phyloP scores from a whole-genome alignment of 2,888 invertebrate genomes.

The Nezara viridula region DNA sequence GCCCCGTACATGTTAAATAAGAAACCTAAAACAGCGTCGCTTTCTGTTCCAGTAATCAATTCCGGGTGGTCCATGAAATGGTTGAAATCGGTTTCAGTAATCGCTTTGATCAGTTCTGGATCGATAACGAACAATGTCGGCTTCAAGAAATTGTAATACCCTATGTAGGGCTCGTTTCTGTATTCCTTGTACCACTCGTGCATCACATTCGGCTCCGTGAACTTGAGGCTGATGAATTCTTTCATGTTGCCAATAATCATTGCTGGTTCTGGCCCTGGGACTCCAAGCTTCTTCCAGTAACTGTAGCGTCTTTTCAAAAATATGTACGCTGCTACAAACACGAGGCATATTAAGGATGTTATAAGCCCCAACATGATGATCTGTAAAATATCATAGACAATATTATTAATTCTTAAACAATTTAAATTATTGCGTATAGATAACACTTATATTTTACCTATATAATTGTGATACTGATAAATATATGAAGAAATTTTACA shows the following conservation, averaged over 20 bases:
- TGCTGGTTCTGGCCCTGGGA: conserved; percentile 1
- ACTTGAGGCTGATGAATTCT: background rate
- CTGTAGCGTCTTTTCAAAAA: background rate
- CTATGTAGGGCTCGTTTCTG: background rate
- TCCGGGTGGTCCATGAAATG: conserved; percentile 36
- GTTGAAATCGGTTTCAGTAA: conserved; percentile 17
- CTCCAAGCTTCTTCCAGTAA: conserved; percentile 13
- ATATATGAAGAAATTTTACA: too few relatives aligned
- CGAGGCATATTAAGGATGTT: background rate
- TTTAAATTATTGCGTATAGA: too few relatives aligned
- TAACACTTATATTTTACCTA: too few relatives aligned
- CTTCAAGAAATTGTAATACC: background rate
- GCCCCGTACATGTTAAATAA: conserved; percentile 14
- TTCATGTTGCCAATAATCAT: background rate
- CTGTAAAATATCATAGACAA: background rate
- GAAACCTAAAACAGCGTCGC: background rate
- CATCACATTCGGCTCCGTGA: background rate
- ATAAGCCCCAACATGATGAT: background rate
- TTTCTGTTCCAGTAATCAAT: background rate
- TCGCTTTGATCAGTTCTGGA: background rate
- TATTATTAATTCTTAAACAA: too few relatives aligned
- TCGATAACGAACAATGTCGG: background rate
- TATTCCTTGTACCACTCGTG: background rate
- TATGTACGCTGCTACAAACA: background rate
- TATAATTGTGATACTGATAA: too few relatives aligned